Evolutionary conservation across 2,888 invertebrate genomes (phyloP).

Genomic region (Germaria angustata): DNA sequence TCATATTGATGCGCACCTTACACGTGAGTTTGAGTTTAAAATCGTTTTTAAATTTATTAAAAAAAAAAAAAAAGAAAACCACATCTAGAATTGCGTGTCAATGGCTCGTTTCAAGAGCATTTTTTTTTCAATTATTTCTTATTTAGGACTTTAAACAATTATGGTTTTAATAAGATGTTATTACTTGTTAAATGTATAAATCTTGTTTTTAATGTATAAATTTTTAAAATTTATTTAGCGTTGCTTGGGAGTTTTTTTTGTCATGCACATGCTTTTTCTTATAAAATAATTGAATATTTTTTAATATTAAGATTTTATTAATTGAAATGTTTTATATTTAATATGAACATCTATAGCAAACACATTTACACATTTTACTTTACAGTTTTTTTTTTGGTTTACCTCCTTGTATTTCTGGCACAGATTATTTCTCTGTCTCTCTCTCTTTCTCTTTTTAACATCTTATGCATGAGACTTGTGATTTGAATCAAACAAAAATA

Average conservation of each 20-base stretch:
- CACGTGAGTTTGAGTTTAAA: background rate
- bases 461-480: conserved; percentile 62
- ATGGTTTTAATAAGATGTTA: conserved; percentile 1
- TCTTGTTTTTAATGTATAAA: background rate
- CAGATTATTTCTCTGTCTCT: conserved; percentile 30
- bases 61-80: no score
- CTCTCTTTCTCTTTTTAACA: conserved; percentile 52
- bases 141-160: background rate
- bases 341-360: conserved; percentile 60
- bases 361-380: conserved; percentile 57
- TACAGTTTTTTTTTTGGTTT: conserved; percentile 43
- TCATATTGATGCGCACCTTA: background rate
- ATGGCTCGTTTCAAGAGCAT: conserved; percentile 24
- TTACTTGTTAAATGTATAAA: background rate
- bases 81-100: conserved; percentile 51
- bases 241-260: background rate
- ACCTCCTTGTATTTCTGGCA: conserved; percentile 53
- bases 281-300: background rate
- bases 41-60: conserved; percentile 4
- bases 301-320: background rate
- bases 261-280: conserved; percentile 60
- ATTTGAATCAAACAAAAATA: conserved; percentile 43
- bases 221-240: background rate
- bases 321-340: conserved; percentile 16
- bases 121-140: background rate